Evolutionary conservation across 2,888 invertebrate species (phyloP).

Genomic region (Eilema caniola): DNA sequence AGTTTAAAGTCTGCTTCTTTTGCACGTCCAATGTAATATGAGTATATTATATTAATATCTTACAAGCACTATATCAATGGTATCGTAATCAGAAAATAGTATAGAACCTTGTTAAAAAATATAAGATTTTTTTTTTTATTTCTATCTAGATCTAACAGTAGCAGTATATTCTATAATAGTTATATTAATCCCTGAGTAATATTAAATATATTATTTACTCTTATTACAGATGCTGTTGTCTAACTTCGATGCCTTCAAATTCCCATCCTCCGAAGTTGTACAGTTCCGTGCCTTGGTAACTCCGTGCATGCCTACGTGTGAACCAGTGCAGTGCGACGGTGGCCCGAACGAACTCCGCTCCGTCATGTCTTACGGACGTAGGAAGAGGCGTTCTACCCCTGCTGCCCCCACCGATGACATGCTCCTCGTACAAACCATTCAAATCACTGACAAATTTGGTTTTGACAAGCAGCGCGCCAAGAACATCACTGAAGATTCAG

Average conservation of each 20-base stretch:
- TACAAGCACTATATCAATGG: too few species aligned
- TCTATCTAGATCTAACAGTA: neutral
- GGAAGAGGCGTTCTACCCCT: conserved; percentile 91
- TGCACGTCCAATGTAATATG: neutral
- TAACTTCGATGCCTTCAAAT: conserved; percentile 98
- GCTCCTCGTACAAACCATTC: conserved; percentile 95
- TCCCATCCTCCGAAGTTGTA: conserved; percentile 97
- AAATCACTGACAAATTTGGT: conserved; percentile 97
- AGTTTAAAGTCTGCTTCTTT: neutral
- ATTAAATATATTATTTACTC: conserved; percentile 20
- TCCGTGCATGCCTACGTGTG: conserved; percentile 97
- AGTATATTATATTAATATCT: too few species aligned
- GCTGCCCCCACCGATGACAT: conserved; percentile 90
- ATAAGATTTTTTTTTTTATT: neutral
- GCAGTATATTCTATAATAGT: neutral
- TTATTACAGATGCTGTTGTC: conserved; percentile 92
- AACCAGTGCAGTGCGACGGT: conserved; percentile 96
- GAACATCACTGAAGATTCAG: conserved; percentile 90
- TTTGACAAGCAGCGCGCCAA: conserved; percentile 91
- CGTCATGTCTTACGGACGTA: conserved; percentile 93
- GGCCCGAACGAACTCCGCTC: conserved; percentile 94
- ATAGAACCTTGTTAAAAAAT: neutral
- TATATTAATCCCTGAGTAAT: neutral
- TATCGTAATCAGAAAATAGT: neutral
- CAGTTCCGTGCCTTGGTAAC: conserved; percentile 98